Evolutionary conservation across 2,113 vertebrate species (phyloP).

Genomic region (Aramus guarauna): DNA sequence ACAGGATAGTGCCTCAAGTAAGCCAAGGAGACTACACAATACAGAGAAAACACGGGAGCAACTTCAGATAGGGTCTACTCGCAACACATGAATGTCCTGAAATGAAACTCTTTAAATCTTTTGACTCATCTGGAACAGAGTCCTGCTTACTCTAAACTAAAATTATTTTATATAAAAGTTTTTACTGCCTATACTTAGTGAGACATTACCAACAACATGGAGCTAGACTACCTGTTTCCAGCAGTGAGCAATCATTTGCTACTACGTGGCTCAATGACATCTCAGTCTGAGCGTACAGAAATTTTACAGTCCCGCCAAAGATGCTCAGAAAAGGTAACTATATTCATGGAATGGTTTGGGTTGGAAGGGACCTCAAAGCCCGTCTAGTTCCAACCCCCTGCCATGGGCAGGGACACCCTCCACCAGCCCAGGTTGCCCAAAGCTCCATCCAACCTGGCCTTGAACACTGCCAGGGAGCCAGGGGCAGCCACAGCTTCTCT

Average conservation of each 20-base stretch:
- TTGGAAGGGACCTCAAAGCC: no score
- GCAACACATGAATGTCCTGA: not conserved
- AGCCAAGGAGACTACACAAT: not conserved
- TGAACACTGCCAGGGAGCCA: no score
- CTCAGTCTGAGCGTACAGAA: not conserved
- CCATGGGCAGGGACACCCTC: no score
- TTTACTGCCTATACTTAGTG: not conserved
- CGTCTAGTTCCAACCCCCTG: no score
- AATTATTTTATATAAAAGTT: not conserved
- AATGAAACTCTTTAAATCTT: not conserved
- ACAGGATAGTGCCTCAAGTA: not conserved
- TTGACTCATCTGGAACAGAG: not conserved
- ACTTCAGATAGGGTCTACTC: not conserved
- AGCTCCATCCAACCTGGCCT: no score
- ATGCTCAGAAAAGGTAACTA: not conserved
- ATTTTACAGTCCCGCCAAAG: rapidly evolving
- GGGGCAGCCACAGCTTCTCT: no score
- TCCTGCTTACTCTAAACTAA: not conserved
- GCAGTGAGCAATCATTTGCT: not conserved
- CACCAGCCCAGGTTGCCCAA: no score
- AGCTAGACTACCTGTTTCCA: not conserved
- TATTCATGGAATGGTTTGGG: not conserved
- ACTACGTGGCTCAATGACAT: not conserved
- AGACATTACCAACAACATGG: not conserved
- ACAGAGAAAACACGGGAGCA: not conserved